A percentile compares a stretch with the other conserved stretches of the same genome.
Evolutionary conservation across 2,113 vertebrate species (phyloP).

Genomic region (Megaleporinus macrocephalus): DNA sequence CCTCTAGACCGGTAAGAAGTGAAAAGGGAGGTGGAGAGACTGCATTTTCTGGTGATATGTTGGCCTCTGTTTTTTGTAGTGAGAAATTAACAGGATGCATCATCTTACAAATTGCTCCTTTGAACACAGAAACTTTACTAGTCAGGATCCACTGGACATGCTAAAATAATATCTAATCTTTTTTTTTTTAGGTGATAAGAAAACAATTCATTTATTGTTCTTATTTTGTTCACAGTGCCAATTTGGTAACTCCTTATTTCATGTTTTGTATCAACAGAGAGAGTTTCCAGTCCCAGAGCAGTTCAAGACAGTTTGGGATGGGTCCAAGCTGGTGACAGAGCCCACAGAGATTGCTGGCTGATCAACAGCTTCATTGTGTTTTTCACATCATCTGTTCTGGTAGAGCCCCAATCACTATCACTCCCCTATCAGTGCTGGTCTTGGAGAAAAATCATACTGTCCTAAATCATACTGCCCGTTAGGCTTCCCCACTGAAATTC

Average conservation of each 20-base stretch:
- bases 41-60: no score
- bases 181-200: neutral
- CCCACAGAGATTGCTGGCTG: slow-evolving; percentile 94
- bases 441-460: neutral
- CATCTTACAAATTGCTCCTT: no score
- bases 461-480: neutral
- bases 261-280: slow-evolving; percentile 76
- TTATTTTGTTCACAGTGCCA: neutral
- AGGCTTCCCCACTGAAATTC: neutral
- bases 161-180: no score
- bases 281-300: slow-evolving; percentile 98
- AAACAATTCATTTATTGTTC: neutral
- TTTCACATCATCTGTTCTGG: slow-evolving; percentile 11
- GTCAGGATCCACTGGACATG: neutral
- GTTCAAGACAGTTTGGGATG: slow-evolving; percentile 96
- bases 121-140: neutral
- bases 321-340: slow-evolving; percentile 92
- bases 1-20: no score
- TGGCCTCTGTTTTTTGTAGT: no score
- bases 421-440: neutral
- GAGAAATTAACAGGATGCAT: no score
- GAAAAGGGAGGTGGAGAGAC: no score
- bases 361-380: slow-evolving; percentile 46
- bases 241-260: neutral
- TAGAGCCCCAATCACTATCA: slow-evolving; percentile 17